Percentiles rank a stretch among this genome's conserved stretches.
Evolutionary conservation across 2,113 vertebrate species (phyloP).

Genomic region (Amia ocellicauda): DNA sequence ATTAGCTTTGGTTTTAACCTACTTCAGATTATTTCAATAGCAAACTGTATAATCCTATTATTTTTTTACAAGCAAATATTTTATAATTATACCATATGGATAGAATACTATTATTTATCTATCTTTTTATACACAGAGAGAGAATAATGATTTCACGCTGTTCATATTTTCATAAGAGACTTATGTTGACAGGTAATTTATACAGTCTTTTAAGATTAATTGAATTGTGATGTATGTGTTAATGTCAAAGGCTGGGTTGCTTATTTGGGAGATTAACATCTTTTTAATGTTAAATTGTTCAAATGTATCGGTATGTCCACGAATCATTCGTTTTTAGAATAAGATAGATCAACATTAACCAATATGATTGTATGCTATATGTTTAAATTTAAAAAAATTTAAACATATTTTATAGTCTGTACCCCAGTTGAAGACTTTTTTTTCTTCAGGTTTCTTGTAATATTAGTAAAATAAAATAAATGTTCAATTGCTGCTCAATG

Average conservation of each 20-base stretch:
- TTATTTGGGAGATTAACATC: too few species aligned
- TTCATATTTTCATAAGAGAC: conserved; percentile 21
- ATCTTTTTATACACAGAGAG: conserved; percentile 16
- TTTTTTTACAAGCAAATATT: conserved; percentile 16
- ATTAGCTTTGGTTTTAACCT: conserved; percentile 31
- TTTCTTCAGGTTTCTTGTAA: too few species aligned
- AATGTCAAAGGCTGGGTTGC: conserved; percentile 17
- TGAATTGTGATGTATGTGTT: conserved; percentile 35
- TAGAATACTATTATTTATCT: conserved; percentile 21
- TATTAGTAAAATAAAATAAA: too few species aligned
- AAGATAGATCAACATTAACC: too few species aligned
- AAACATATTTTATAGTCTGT: too few species aligned
- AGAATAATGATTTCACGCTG: conserved; percentile 15
- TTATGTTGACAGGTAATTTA: not conserved
- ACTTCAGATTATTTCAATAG: conserved; percentile 23
- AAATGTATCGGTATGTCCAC: too few species aligned
- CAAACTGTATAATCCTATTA: conserved; percentile 16
- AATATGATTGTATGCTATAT: too few species aligned
- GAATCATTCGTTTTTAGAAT: too few species aligned
- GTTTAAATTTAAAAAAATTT: too few species aligned
- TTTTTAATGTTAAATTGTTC: too few species aligned
- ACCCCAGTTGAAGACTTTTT: too few species aligned
- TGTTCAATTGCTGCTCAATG: too few species aligned
- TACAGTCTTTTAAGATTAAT: not conserved
- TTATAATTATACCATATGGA: conserved; percentile 19